Conservation (phyloP, 2,113 vertebrate genomes). For the Myiagra hebetior region DNA sequence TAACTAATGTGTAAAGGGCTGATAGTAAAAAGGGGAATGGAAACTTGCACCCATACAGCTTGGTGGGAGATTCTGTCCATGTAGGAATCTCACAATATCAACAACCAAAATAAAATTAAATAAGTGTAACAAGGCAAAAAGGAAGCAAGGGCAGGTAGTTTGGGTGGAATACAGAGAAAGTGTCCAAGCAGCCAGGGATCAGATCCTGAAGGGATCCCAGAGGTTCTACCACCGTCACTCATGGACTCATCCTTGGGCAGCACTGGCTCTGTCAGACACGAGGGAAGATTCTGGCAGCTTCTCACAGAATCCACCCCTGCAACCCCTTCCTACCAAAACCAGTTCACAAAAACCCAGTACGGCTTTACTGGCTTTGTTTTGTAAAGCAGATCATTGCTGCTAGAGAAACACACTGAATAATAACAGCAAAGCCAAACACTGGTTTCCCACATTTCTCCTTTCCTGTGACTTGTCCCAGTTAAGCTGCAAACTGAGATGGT, state of each 20-base stretch:
- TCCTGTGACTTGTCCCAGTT: not conserved
- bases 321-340: not conserved
- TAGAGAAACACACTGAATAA: not conserved
- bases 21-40: not conserved
- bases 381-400: not conserved
- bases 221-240: fast-evolving
- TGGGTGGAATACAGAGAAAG: not conserved
- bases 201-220: not conserved
- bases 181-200: not conserved
- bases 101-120: not conserved
- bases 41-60: not conserved
- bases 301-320: not conserved
- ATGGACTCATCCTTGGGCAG: not conserved
- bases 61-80: not conserved
- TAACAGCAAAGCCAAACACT: not conserved
- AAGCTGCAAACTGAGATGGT: not conserved
- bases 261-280: fast-evolving
- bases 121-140: not conserved
- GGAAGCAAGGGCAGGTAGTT: not conserved
- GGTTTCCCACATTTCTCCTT: not conserved
- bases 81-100: not conserved
- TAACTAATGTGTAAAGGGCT: not conserved
- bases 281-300: not conserved
- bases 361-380: not conserved
- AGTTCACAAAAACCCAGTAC: not conserved